Evolutionary conservation across 2,888 invertebrate species (phyloP).

Genomic region (Archips xylosteana): DNA sequence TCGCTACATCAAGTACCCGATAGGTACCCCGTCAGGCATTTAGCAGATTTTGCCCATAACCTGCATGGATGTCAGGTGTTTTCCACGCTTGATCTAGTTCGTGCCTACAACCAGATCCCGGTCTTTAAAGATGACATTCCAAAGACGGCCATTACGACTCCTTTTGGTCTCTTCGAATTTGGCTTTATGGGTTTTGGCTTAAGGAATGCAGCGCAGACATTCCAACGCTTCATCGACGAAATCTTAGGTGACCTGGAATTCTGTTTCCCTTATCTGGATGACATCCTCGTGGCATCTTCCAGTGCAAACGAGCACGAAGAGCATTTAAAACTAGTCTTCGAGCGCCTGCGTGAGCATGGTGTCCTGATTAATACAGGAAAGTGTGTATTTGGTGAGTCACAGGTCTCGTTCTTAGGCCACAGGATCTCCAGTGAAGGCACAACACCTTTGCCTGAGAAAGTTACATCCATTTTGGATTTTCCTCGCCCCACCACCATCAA

Average conservation of each 20-base stretch:
- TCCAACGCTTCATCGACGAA: slow-evolving; percentile 22
- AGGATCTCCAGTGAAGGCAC: slow-evolving; percentile 9
- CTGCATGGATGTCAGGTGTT: neutral
- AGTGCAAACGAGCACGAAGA: neutral
- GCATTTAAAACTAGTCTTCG: neutral
- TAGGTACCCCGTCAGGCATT: slow-evolving; percentile 1
- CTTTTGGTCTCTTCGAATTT: slow-evolving; percentile 2
- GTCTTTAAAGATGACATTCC: neutral
- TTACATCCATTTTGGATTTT: slow-evolving; percentile 4
- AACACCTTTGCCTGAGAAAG: slow-evolving; percentile 18
- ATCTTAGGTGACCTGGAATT: slow-evolving; percentile 24
- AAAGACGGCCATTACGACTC: slow-evolving; percentile 1
- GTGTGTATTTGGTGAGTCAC: slow-evolving; percentile 17
- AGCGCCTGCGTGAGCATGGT: slow-evolving; percentile 8
- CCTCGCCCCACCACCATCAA: slow-evolving; percentile 14
- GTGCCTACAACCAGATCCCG: slow-evolving; percentile 4
- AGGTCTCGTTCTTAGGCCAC: slow-evolving; percentile 21
- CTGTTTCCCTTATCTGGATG: slow-evolving; percentile 23
- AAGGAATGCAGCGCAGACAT: slow-evolving; percentile 8
- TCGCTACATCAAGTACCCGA: no score
- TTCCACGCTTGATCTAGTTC: neutral
- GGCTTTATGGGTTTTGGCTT: slow-evolving; percentile 12
- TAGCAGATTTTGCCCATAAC: neutral
- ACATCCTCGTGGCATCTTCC: slow-evolving; percentile 10
- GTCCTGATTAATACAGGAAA: slow-evolving; percentile 17